These are phyloP conservation scores for Pollenia griseotomentosa DNA, from an alignment of 2,888 invertebrate genomes.

Conservation along the genomic window DNA sequence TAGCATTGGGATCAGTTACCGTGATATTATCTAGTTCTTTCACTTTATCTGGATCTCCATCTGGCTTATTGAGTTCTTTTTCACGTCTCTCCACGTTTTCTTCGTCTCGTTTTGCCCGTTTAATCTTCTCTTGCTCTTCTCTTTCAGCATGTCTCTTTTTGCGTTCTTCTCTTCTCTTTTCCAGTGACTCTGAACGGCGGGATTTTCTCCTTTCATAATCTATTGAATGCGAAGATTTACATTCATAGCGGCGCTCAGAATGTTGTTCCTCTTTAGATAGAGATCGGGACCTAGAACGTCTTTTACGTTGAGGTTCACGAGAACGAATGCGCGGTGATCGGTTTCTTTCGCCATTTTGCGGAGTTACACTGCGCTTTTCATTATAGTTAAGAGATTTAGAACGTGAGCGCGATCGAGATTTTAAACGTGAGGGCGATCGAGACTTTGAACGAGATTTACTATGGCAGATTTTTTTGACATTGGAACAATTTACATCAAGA, in stretches of 20 bases:
- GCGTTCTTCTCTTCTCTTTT: constrained; percentile 79
- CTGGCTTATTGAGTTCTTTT: constrained; percentile 48
- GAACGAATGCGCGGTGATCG: constrained; percentile 49
- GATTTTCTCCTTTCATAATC: constrained; percentile 73
- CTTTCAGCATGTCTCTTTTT: constrained; percentile 79
- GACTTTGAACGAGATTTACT: constrained; percentile 32
- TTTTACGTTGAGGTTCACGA: constrained; percentile 39
- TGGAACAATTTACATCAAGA: background rate
- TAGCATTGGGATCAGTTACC: constrained; percentile 79
- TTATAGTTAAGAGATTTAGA: background rate
- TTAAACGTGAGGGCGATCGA: background rate
- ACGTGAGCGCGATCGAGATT: constrained; percentile 1
- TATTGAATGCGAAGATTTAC: constrained; percentile 65
- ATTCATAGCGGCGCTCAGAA: constrained; percentile 33
- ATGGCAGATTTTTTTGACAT: background rate
- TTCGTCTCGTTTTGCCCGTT: constrained; percentile 69
- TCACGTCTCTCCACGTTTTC: constrained; percentile 47
- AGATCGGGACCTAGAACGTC: constrained; percentile 48
- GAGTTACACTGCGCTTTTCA: constrained; percentile 15
- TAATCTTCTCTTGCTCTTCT: constrained; percentile 76
- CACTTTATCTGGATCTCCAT: constrained; percentile 51
- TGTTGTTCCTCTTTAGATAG: constrained; percentile 40
- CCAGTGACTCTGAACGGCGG: constrained; percentile 78
- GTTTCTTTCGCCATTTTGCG: background rate
- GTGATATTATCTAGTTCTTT: constrained; percentile 78